Evolutionary conservation across 2,113 vertebrate species (phyloP), one percentile per base, ranked within the genome.

Genomic region (Pseudolaguvia tuberculata): DNA sequence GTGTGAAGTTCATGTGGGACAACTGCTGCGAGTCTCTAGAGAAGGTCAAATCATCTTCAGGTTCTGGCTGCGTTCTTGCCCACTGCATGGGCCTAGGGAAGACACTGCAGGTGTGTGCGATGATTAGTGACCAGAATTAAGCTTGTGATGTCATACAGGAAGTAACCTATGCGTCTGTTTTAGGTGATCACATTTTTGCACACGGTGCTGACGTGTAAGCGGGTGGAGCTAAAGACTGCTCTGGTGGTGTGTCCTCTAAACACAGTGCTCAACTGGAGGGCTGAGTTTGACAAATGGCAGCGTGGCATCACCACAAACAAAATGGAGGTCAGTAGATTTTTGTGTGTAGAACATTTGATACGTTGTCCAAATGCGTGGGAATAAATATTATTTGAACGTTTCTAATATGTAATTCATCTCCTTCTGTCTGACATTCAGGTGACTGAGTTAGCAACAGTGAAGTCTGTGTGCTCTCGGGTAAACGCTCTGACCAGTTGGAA

Each of bases 51-150:
- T 92, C 94, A 2, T 90, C 93, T 79, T 79, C 87, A 15, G 97
- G 97, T 70, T 96, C 97, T 51, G 97, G 97, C 14, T 98, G 96
- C 75, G 93, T 98, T 83, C 90, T 99, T 78, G 97, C 96, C 25
- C 97, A 99, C 84, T 99, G 96, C 84, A 99, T 98, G 96, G 97
- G 97, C 57, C 90, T 98, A 75, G 97, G 97, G 45, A 99, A 99
- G 81, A 98, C 96, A 0, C 88, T 99, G 75, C 97, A 99, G 95
- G 96, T 97, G 23, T 2, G 5, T 35, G 21, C 21, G 5, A 23
- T 23, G 45, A 48, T 9, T 7, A 18, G 63, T 8, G 6, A 11
- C 12, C 2, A 9, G 61, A 45, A 9, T 25, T 5, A 45, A 18
- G 15, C 8, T 1, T 17, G 1, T 17, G 21, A 25, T 25, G 39